A percentile compares a stretch with the other conserved stretches of the same genome.
phyloP scores from a whole-genome alignment of 2,113 vertebrate species.

The Pygoscelis adeliae region DNA sequence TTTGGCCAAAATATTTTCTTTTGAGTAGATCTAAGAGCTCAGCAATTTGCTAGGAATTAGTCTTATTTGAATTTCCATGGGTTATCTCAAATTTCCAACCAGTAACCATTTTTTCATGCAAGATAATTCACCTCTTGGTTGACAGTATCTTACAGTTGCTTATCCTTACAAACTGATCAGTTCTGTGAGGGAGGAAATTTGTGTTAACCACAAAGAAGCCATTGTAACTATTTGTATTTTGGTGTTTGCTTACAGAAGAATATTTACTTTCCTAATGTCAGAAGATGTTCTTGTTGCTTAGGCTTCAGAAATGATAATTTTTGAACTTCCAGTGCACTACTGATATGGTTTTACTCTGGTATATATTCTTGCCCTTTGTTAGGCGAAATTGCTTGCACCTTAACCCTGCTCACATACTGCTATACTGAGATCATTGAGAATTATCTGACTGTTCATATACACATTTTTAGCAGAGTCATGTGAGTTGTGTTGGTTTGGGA shows the following conservation, averaged over 20 bases:
- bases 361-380: background rate
- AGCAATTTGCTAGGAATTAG: background rate
- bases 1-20: background rate
- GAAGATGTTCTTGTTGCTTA: background rate
- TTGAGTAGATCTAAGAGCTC: slow-evolving; percentile 8
- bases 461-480: accelerated
- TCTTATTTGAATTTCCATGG: background rate
- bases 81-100: background rate
- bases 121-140: background rate
- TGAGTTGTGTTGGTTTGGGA: background rate
- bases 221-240: background rate
- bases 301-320: background rate
- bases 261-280: background rate
- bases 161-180: background rate
- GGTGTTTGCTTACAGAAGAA: background rate
- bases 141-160: background rate
- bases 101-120: background rate
- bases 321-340: background rate
- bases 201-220: background rate
- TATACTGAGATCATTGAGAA: accelerated
- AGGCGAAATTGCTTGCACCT: background rate
- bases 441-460: accelerated
- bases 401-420: background rate
- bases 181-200: background rate
- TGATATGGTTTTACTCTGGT: background rate